A percentile compares a stretch with the other conserved stretches of the same genome.
Evolutionary conservation across 2,113 vertebrate species (phyloP).

Genomic region (Rissa tridactyla): DNA sequence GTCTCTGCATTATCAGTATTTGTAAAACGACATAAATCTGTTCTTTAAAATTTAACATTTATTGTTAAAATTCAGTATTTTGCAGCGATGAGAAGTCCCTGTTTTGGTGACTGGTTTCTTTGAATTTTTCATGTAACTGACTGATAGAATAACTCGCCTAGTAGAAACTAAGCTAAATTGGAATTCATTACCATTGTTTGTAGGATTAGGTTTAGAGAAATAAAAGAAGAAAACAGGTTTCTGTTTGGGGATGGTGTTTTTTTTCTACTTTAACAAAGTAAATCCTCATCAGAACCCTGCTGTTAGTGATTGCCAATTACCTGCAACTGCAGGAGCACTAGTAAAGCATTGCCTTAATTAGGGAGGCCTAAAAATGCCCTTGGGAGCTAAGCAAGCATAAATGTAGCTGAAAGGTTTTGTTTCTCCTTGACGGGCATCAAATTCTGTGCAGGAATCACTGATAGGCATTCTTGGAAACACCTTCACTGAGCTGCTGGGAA

Average conservation of each 20-base stretch:
- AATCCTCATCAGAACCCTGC: constrained; percentile 62
- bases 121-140: neutral
- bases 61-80: neutral
- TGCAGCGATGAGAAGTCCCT: neutral
- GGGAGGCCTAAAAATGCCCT: constrained; percentile 40
- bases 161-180: neutral
- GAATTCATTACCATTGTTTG: neutral
- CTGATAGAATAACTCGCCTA: neutral
- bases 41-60: neutral
- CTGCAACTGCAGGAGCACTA: constrained; percentile 56
- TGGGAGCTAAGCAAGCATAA: constrained; percentile 38
- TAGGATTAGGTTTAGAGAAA: neutral
- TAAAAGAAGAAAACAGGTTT: neutral
- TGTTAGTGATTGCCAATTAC: constrained; percentile 68
- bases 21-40: neutral
- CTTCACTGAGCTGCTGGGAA: neutral
- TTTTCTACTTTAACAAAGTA: constrained; percentile 17
- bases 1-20: neutral
- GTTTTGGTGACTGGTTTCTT: neutral
- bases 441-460: neutral
- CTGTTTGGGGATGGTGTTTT: neutral
- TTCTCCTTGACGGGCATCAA: neutral
- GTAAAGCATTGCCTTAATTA: constrained; percentile 59
- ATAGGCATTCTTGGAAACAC: neutral
- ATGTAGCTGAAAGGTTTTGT: constrained; percentile 18